Evolutionary conservation across 2,888 invertebrate genomes (phyloP).

Genomic region (Allacma fusca): DNA sequence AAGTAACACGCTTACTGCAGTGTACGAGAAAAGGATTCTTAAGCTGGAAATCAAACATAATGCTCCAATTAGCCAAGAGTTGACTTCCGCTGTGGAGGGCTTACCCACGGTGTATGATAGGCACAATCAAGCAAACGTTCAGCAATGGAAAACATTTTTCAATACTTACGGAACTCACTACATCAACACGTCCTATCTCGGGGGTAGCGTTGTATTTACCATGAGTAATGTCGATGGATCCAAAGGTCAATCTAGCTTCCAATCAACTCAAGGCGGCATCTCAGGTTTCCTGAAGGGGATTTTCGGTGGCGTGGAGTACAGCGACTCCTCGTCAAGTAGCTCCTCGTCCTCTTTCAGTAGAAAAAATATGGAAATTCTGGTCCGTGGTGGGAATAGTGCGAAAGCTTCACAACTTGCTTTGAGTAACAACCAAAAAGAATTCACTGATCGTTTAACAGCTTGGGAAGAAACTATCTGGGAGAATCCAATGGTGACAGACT

Average conservation of each 20-base stretch:
- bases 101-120: background rate
- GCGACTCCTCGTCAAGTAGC: background rate
- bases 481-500: conserved; percentile 3
- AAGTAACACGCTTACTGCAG: background rate
- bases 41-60: background rate
- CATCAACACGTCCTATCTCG: background rate
- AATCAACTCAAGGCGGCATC: background rate
- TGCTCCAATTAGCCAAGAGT: background rate
- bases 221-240: background rate
- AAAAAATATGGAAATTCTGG: background rate
- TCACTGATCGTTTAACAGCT: background rate
- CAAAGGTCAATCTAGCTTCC: too few species aligned
- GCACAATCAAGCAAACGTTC: background rate
- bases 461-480: conserved; percentile 14
- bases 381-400: background rate
- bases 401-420: background rate
- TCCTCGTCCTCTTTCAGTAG: background rate
- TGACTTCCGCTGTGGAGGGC: background rate
- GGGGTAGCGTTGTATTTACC: conserved; percentile 4
- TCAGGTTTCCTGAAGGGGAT: background rate
- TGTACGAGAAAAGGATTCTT: background rate
- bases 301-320: too few species aligned
- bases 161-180: conserved; percentile 18
- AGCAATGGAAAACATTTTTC: conserved; percentile 16
- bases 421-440: background rate